A percentile compares a stretch with the other conserved stretches of the same genome.
phyloP scores from a whole-genome alignment of 2,888 invertebrate genomes.

The Yponomeuta cagnagella region DNA sequence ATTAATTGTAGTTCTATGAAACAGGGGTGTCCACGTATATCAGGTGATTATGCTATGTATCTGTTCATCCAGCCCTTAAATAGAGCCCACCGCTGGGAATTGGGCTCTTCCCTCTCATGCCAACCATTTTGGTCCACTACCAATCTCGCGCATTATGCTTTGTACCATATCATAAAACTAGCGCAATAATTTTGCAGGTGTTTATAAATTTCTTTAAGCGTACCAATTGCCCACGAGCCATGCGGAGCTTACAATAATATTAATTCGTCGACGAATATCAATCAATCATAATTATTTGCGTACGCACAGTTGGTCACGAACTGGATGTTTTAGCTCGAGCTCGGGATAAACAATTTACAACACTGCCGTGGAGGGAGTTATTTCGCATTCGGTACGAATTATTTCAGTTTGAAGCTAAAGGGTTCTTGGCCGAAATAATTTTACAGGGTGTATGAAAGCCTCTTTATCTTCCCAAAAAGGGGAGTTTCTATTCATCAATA shows the following conservation, averaged over 20 bases:
- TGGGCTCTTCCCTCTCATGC: too few species aligned
- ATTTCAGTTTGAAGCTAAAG: not conserved
- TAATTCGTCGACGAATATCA: conserved; percentile 42
- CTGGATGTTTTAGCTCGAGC: conserved; percentile 16
- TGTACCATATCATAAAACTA: not conserved
- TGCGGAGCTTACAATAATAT: not conserved
- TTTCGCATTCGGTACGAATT: not conserved
- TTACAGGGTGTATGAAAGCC: too few species aligned
- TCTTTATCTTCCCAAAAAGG: too few species aligned
- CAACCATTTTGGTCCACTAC: too few species aligned
- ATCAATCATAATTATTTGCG: conserved; percentile 60
- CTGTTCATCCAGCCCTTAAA: too few species aligned
- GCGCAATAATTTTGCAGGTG: not conserved
- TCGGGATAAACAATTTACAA: not conserved
- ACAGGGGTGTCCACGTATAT: too few species aligned
- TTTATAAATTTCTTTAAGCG: not conserved
- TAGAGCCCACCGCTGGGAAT: too few species aligned
- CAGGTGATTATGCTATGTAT: too few species aligned
- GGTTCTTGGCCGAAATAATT: too few species aligned
- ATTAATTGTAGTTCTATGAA: too few species aligned
- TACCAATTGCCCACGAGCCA: not conserved
- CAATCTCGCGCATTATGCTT: too few species aligned
- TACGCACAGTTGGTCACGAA: conserved; percentile 46
- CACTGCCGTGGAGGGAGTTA: not conserved
- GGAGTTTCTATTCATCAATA: too few species aligned